These are phyloP conservation scores for Rhopalosiphum nymphaeae DNA, from an alignment of 2,888 invertebrate species.

Conservation along the genomic window DNA sequence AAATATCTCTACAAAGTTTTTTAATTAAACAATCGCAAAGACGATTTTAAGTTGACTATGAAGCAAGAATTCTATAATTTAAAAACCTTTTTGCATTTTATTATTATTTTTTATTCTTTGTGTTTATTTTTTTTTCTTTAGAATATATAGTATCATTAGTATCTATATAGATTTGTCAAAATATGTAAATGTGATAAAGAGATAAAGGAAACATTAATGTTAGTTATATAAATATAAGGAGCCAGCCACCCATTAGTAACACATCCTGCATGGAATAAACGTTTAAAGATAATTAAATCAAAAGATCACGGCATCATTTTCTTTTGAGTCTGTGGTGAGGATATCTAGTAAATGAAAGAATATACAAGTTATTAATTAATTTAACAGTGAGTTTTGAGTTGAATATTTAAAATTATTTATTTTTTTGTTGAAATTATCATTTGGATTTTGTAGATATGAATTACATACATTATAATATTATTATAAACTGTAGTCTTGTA, in stretches of 20 bases:
- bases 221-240: background rate
- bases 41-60: background rate
- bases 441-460: background rate
- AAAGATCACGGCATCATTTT: background rate
- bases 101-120: background rate
- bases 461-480: background rate
- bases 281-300: background rate
- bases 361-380: background rate
- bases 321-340: background rate
- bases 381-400: background rate
- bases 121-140: background rate
- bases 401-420: background rate
- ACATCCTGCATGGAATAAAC: background rate
- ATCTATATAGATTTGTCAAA: background rate
- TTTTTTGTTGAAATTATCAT: background rate
- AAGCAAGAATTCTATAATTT: background rate
- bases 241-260: background rate
- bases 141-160: background rate
- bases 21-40: background rate
- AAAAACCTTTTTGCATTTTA: background rate
- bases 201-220: background rate
- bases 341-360: no score
- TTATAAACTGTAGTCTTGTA: background rate
- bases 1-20: background rate
- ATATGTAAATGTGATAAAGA: background rate